phyloP scores from a whole-genome alignment of 2,888 invertebrate species.

The Halocaridina rubra region DNA sequence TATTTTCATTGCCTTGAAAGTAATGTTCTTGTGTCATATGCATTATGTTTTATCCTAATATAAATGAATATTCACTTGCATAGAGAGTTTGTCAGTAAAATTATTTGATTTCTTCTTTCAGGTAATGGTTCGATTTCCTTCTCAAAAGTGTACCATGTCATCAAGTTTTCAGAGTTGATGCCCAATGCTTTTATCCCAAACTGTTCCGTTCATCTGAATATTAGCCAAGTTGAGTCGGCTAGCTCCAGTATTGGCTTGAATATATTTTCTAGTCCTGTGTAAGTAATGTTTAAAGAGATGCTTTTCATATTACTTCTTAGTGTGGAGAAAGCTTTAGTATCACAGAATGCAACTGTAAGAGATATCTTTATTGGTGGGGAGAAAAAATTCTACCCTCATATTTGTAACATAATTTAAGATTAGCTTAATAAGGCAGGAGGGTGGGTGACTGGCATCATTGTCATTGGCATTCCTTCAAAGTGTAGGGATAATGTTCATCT shows the following conservation, averaged over 20 bases:
- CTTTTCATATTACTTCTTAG: no score
- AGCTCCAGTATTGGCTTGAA: constrained; percentile 33
- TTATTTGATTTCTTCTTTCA: not conserved
- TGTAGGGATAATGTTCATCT: no score
- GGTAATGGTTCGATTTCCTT: constrained; percentile 17
- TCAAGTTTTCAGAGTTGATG: constrained; percentile 46
- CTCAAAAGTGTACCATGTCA: constrained; percentile 28
- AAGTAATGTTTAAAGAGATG: no score
- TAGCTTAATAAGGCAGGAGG: no score
- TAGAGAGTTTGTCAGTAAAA: not conserved
- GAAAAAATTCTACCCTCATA: no score
- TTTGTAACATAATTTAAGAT: no score
- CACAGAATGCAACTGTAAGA: no score
- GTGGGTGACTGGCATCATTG: no score
- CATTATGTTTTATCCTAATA: not conserved
- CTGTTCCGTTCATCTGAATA: constrained; percentile 22
- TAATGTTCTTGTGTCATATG: not conserved
- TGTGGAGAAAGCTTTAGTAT: no score
- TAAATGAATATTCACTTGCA: not conserved
- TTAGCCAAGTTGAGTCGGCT: constrained; percentile 34
- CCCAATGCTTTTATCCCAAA: constrained; percentile 39
- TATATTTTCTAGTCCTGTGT: constrained; percentile 57
- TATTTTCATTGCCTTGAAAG: not conserved
- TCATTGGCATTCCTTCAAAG: no score
- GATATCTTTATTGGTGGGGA: no score